Percentiles rank a stretch among this genome's conserved stretches.
These are phyloP conservation scores for Dolichotis patagonum DNA, from an alignment of 2,113 vertebrate genomes.

Conservation along the genomic window DNA sequence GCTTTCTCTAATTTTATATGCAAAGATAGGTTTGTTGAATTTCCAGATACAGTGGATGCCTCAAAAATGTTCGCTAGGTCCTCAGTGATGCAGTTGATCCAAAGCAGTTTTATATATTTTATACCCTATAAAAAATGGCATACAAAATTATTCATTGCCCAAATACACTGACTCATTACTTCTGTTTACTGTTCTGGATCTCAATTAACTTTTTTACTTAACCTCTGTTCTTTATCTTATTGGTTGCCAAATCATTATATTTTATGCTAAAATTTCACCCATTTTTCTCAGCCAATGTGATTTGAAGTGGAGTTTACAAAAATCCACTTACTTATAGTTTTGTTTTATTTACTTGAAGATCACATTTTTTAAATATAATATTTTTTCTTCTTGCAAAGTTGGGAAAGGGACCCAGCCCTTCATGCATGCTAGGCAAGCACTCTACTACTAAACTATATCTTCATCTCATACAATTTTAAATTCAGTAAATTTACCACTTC, in stretches of 20 bases:
- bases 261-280: constrained; percentile 18
- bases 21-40: neutral
- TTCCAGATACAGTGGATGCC: constrained; percentile 35
- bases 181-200: neutral
- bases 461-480: neutral
- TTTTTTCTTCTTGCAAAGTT: neutral
- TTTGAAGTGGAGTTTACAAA: constrained; percentile 54
- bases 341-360: neutral
- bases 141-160: constrained; percentile 41
- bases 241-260: constrained; percentile 47
- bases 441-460: neutral
- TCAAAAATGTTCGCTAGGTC: neutral
- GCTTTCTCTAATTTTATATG: constrained; percentile 33
- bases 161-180: constrained; percentile 2
- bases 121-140: constrained; percentile 6
- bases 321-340: constrained; percentile 23
- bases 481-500: neutral
- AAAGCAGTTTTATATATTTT: constrained; percentile 20
- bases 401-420: neutral
- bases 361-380: neutral
- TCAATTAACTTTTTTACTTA: neutral
- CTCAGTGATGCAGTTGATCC: neutral
- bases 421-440: neutral
- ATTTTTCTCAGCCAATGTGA: constrained; percentile 36
- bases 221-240: constrained; percentile 18